Evolutionary conservation across 2,797 vertebrate genomes (phyloP), one percentile per base, ranked within the genome.

Genomic region (Melanitta fusca): DNA sequence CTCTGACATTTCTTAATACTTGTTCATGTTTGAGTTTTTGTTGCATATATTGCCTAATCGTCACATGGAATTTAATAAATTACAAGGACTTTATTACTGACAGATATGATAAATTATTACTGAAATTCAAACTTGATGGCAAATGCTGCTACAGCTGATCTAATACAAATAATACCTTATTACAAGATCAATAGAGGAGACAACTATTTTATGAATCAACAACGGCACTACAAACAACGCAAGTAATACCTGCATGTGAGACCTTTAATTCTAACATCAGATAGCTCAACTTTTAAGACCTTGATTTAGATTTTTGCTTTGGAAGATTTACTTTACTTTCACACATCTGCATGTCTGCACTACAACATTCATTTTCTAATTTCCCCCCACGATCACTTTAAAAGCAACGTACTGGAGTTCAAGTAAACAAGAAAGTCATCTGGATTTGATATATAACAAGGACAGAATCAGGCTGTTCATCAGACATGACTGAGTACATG

Each of bases 341-440:
- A 87, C 27, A 85, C 4, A 17, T 57, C 53, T 38, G 13, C 6
- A 38, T 8, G 47, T 11, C 73, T 66, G 60, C 1, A 2, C 56
- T 49, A 39, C n/a, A 43, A 0, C 4, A n/a, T 77, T 32, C 11
- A 71, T 49, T 85, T 77, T 39, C 34, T 39, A 17, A 79, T 81
- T 43, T 58, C 51, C 22, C 19, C 15, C 4, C 45, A 12, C 1
- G 10, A 27, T 56, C 24, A 53, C n/a, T 94, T 93, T 27, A 74
- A 83, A 91, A 78, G 36, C 36, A 80, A 78, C 21, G 41, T 17
- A 45, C 14, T 41, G 57, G 38, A 93, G 51, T 34, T 30, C 61
- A 30, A 91, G 30, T 53, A 92, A 93, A 92, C 65, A 92, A 87
- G 53, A 71, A 85, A 93, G 57, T 89, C 65, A 96, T 93, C 89